Percentiles rank a stretch among this genome's conserved stretches.
Conservation (phyloP, 2,113 vertebrate species). For the Brienomyrus longianalis region DNA sequence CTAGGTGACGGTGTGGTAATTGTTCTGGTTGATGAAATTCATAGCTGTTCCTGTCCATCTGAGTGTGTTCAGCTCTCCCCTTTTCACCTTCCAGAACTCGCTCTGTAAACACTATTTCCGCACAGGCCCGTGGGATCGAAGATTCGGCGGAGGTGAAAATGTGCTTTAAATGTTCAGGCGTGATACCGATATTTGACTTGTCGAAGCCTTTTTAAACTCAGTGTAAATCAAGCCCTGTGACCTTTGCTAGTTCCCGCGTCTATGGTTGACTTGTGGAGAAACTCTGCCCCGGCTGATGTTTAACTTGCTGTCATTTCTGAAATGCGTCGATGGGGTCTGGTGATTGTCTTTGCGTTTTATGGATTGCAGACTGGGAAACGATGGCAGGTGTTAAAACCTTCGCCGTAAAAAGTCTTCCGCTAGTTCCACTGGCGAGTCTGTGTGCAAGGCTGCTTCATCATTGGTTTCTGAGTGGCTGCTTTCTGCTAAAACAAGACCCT, state of each 20-base stretch:
- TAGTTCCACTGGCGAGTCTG: background rate
- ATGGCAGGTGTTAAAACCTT: background rate
- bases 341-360: background rate
- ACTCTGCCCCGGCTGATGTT: background rate
- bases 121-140: background rate
- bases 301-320: background rate
- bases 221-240: background rate
- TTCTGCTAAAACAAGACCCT: background rate
- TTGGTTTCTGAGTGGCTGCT: background rate
- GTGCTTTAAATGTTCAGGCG: background rate
- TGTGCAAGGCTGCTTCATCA: background rate
- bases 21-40: background rate
- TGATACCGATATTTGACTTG: background rate
- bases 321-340: background rate
- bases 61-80: background rate
- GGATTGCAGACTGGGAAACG: background rate
- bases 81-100: background rate
- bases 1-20: background rate
- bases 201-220: background rate
- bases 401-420: background rate
- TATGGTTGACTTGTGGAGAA: background rate
- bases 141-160: background rate
- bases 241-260: background rate
- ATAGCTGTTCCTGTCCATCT: background rate
- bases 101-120: background rate